These are phyloP conservation scores for Corythoichthys haematopterus DNA, from an alignment of 2,113 vertebrate genomes.

Conservation along the genomic window DNA sequence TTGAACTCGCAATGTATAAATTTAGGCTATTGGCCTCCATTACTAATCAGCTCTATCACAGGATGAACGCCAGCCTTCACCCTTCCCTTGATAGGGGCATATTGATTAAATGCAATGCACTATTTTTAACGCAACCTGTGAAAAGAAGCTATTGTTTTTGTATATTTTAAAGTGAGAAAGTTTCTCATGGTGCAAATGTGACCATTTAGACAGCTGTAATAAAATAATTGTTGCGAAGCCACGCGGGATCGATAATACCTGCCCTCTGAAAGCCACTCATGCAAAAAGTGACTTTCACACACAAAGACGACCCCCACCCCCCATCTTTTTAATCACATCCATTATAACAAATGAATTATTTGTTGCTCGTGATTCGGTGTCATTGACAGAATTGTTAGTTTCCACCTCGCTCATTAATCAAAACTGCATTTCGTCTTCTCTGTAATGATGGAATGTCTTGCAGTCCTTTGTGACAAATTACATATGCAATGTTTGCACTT, in stretches of 20 bases:
- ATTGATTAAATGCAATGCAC: slow-evolving; percentile 53
- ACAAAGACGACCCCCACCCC: slow-evolving; percentile 3
- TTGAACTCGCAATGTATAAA: slow-evolving; percentile 58
- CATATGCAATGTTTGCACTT: slow-evolving; percentile 49
- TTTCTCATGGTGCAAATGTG: slow-evolving; percentile 22
- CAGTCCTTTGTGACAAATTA: slow-evolving; percentile 45
- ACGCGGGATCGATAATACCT: slow-evolving; percentile 46
- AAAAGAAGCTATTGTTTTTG: slow-evolving; percentile 51
- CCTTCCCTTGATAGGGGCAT: slow-evolving; percentile 36
- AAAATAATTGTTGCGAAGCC: slow-evolving; percentile 61
- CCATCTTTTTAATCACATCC: slow-evolving; percentile 8
- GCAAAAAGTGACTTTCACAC: slow-evolving; percentile 42
- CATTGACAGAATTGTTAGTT: slow-evolving; percentile 16
- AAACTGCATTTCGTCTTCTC: slow-evolving; percentile 17
- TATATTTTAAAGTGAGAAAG: slow-evolving; percentile 39
- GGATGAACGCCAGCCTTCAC: slow-evolving; percentile 64
- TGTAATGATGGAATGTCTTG: slow-evolving; percentile 23
- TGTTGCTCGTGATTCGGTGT: slow-evolving; percentile 14
- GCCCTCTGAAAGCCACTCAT: slow-evolving; percentile 46
- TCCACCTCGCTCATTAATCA: slow-evolving; percentile 15
- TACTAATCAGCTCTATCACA: slow-evolving; percentile 57
- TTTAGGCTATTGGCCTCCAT: slow-evolving; percentile 65
- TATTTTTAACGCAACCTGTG: slow-evolving; percentile 43
- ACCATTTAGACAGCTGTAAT: slow-evolving; percentile 61
- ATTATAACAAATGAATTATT: slow-evolving; percentile 30